A percentile compares a stretch with the other conserved stretches of the same genome.
Evolutionary conservation across 2,113 vertebrate genomes (phyloP).

Genomic region (Rhagologus leucostigma): DNA sequence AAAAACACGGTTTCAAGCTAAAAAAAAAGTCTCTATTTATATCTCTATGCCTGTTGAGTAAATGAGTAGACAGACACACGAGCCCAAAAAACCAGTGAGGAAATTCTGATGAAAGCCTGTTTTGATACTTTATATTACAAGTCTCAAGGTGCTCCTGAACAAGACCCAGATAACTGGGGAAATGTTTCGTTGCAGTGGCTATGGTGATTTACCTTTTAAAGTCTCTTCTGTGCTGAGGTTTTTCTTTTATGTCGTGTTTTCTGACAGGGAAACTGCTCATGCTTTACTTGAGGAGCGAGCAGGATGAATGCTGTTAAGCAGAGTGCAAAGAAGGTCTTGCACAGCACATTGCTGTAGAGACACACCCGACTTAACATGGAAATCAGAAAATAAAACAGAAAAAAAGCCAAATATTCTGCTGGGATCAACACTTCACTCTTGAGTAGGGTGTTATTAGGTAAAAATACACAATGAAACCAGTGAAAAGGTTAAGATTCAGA

Average conservation of each 20-base stretch:
- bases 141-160: background rate
- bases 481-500: background rate
- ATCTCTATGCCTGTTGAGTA: background rate
- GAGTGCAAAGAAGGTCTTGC: background rate
- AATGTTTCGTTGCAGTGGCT: background rate
- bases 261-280: background rate
- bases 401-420: background rate
- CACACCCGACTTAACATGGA: background rate
- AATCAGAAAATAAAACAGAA: background rate
- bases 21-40: background rate
- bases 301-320: background rate
- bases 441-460: background rate
- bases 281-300: background rate
- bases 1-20: background rate
- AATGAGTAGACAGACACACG: background rate
- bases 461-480: background rate
- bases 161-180: background rate
- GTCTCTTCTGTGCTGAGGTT: background rate
- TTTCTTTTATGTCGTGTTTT: background rate
- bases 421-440: background rate
- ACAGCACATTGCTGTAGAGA: background rate
- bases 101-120: background rate
- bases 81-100: background rate
- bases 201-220: background rate
- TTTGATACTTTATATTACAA: background rate